Conservation (phyloP, 2,113 vertebrate species). For the Lichenostomus cassidix region DNA sequence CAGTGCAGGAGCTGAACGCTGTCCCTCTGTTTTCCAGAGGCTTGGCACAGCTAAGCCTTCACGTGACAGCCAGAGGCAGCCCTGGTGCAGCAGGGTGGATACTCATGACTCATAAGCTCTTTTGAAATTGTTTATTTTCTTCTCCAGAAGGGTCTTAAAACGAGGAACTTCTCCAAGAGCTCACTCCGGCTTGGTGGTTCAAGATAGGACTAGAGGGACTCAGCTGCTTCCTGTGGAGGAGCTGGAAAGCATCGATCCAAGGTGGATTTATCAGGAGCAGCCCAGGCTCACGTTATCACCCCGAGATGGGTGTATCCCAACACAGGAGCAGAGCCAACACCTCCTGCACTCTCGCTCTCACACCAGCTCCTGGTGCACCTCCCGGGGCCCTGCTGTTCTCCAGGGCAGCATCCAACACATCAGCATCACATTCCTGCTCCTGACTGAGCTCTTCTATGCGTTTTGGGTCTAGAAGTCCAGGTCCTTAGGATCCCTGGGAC, state of each 20-base stretch:
- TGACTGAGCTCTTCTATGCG: background rate
- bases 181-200: background rate
- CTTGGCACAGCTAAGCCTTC: constrained; percentile 13
- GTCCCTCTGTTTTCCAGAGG: background rate
- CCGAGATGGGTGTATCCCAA: background rate
- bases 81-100: background rate
- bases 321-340: background rate
- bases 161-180: background rate
- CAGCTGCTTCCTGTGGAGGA: background rate
- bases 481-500: background rate
- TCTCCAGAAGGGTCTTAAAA: constrained; percentile 1
- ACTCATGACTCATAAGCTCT: constrained; percentile 31
- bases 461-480: background rate
- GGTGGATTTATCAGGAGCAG: background rate
- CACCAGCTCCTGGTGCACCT: background rate
- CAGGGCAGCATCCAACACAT: background rate
- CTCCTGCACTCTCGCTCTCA: background rate
- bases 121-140: constrained; percentile 16
- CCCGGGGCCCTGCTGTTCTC: background rate
- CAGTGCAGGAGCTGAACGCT: background rate
- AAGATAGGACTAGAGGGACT: background rate
- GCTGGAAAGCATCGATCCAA: background rate
- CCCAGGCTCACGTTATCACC: background rate
- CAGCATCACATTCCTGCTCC: background rate
- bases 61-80: background rate